Base-by-base conservation (phyloP, 2,113 vertebrate genomes). In the Diphyllodes magnificus region DNA sequence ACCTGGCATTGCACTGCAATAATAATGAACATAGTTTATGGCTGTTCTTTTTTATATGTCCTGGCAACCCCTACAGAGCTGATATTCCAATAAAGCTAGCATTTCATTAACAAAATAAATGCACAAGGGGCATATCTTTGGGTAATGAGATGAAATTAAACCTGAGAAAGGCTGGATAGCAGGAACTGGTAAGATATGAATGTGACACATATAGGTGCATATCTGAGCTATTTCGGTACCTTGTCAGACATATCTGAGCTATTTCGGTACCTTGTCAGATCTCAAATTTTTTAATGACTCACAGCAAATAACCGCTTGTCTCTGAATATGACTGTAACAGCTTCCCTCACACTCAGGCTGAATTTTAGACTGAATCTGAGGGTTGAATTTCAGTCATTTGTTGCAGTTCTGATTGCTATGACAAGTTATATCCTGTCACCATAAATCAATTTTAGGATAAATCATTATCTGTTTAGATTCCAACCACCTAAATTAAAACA, bases 71-170 rank as follows among this genome's bases (percentile, higher is more conserved):
- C 73, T 53, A n/a, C 54, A 64, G 71, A 93, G 78, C 30, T 93
- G 84, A 84, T 94, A 92, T 82, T 86, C 56, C 78, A 94, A 90
- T 16, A 77, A 40, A 92, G 69, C 73, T 61, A 77, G 27, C 50
- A 68, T 95, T 95, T 94, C 69, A 91, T 95, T 95, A 96, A 89
- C 50, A 89, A 95, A 93, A 90, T 56, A 90, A 95, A 97, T 2
- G 14, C 82, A 83, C 85, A 24, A 76, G 47, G 51, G 60, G 51
- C 1, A 3, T 88, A 90, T 49, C 85, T 88, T 86, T 42, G 44
- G 40, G 56, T 92, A 93, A 86, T 30, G 20, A 90, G 79, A 78
- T 61, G 30, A 95, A 91, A 91, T 92, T 79, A 80, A 93, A 75
- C 5, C 2, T 4, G 82, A 90, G 72, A 91, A 97, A 92, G 71